Base-by-base conservation (phyloP, 2,113 vertebrate genomes). In the Menura novaehollandiae region DNA sequence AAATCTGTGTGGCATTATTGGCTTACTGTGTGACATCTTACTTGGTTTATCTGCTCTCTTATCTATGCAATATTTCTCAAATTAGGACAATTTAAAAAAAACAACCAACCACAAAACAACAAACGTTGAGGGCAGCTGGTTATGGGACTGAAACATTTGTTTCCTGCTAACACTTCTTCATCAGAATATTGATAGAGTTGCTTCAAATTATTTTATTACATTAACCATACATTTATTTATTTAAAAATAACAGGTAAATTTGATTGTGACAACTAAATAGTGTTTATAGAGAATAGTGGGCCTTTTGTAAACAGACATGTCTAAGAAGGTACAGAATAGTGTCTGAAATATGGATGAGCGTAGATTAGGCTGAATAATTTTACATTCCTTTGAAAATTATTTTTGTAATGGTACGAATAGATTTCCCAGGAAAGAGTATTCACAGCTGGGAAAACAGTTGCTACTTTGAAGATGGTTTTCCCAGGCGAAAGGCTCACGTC, bases 361-460 rank as follows among this genome's bases (percentile, higher is more conserved):
- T 94, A 95, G 96, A 96, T 89, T 89, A 96, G 88, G 72, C 92
- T 52, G 96, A 94, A 90, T 97, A 79, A 97, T 97, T 97, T 93
- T 67, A 89, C 96, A 96, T 95, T 96, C 96, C 91, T 98, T 96
- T 97, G 96, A 96, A 94, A 96, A 97, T 96, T 97, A 97, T 98
- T 98, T 97, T 97, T 95, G 93, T 98, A 96, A 85, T 94, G 85
- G 95, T 89, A 96, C 79, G 97, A 97, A 66, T 83, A 97, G 94
- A 97, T 97, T 98, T 98, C 98, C 98, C 98, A 98, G 98, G 98
- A 97, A 91, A 90, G 95, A 97, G 95, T 69, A 66, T 94, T 97
- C 96, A 91, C 98, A 98, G 98, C 98, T 98, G 98, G 97, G 97
- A 98, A 98, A 98, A 98, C 98, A 98, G 97, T 96, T 89, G 85